phyloP scores from a whole-genome alignment of 2,113 vertebrate species.

The Dasypus novemcinctus region DNA sequence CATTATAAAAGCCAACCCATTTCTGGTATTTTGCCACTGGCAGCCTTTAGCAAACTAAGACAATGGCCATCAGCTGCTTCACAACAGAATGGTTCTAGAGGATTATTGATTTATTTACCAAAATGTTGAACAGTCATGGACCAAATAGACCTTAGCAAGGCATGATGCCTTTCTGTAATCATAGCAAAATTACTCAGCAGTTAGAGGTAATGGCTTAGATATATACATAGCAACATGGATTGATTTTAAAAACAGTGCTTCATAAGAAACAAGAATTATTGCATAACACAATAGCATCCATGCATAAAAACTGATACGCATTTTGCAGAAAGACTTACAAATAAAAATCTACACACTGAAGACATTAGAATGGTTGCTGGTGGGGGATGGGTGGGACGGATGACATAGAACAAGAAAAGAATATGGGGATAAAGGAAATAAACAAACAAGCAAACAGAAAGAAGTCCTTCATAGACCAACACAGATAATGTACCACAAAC shows the following conservation, averaged over 20 bases:
- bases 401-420: not conserved
- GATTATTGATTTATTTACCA: not conserved
- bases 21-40: not conserved
- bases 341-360: conserved; percentile 38
- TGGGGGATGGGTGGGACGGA: not conserved
- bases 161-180: not conserved
- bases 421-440: not conserved
- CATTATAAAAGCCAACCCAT: too few species aligned
- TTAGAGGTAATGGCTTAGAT: not conserved
- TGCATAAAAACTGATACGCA: not conserved
- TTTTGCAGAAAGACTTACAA: conserved; percentile 26
- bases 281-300: not conserved
- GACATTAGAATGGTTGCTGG: not conserved
- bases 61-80: not conserved
- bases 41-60: not conserved
- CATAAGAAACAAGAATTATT: not conserved
- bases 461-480: not conserved
- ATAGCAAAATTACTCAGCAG: not conserved
- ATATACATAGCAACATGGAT: not conserved
- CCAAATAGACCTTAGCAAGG: not conserved
- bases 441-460: conserved; percentile 12
- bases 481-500: not conserved
- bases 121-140: not conserved
- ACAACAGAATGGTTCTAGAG: not conserved
- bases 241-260: not conserved